A percentile compares a stretch with the other conserved stretches of the same genome.
These are phyloP conservation scores for Agonopterix alstromeriana DNA, from an alignment of 2,888 invertebrate genomes.

Conservation along the genomic window DNA sequence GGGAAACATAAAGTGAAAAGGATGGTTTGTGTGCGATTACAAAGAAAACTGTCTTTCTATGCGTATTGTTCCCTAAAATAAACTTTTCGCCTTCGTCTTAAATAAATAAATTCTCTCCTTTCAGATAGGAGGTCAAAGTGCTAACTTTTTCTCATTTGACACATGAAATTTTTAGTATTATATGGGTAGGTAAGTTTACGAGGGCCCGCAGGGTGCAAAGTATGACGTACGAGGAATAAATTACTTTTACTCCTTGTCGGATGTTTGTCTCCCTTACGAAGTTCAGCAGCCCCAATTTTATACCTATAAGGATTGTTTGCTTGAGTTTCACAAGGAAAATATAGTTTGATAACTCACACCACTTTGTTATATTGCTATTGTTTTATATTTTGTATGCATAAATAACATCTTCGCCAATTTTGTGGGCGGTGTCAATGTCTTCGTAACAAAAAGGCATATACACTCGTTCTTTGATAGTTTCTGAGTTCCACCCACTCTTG, in stretches of 20 bases:
- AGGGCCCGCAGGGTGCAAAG: constrained; percentile 24
- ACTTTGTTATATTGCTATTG: constrained; percentile 31
- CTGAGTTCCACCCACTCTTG: too few species aligned
- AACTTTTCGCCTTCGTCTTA: background rate
- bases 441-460: too few species aligned
- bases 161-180: constrained; percentile 25
- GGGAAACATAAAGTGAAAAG: too few species aligned
- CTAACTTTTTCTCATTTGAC: constrained; percentile 24
- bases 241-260: constrained; percentile 38
- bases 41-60: too few species aligned
- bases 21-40: too few species aligned
- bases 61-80: too few species aligned
- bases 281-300: constrained; percentile 18
- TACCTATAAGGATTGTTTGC: constrained; percentile 35
- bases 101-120: constrained; percentile 14
- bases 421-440: background rate
- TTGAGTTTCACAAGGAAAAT: constrained; percentile 23
- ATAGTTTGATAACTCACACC: constrained; percentile 36
- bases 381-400: constrained; percentile 7
- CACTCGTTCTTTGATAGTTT: too few species aligned
- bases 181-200: constrained; percentile 26
- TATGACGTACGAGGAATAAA: constrained; percentile 51
- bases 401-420: background rate
- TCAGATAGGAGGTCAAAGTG: constrained; percentile 11
- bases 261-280: constrained; percentile 17